These are phyloP conservation scores for Poeciliopsis paucimaculata DNA, from an alignment of 2,797 vertebrate species.

Conservation along the genomic window DNA sequence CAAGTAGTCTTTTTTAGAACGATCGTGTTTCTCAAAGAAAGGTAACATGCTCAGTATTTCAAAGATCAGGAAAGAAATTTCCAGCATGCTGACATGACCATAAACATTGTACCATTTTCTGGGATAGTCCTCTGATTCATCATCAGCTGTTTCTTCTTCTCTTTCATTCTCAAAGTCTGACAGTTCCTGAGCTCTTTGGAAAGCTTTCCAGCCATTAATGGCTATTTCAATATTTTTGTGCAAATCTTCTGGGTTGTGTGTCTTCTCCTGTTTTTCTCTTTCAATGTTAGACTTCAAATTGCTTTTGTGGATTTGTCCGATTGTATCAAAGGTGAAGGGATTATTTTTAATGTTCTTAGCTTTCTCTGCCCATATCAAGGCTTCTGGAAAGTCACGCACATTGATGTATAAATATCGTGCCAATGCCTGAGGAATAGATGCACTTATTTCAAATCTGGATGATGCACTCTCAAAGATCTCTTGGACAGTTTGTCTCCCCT, in stretches of 20 bases:
- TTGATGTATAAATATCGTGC: slow-evolving; percentile 79
- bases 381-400: slow-evolving; percentile 26
- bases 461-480: slow-evolving; percentile 76
- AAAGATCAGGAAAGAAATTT: slow-evolving; percentile 76
- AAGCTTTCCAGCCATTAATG: slow-evolving; percentile 71
- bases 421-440: slow-evolving; percentile 83
- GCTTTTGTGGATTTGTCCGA: too few species aligned
- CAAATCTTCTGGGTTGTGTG: slow-evolving; percentile 39
- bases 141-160: slow-evolving; percentile 23
- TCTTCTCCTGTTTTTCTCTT: slow-evolving; percentile 40
- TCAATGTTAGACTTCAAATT: slow-evolving; percentile 31
- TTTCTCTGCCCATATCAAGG: slow-evolving; percentile 76
- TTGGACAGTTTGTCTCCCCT: slow-evolving; percentile 61
- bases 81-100: slow-evolving; percentile 57
- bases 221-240: slow-evolving; percentile 67
- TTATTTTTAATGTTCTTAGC: slow-evolving; percentile 69
- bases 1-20: slow-evolving; percentile 8
- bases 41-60: slow-evolving; percentile 72
- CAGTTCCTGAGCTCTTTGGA: slow-evolving; percentile 76
- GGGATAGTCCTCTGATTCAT: slow-evolving; percentile 57
- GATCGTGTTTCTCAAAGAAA: slow-evolving; percentile 63
- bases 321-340: slow-evolving; percentile 39
- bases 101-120: slow-evolving; percentile 75
- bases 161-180: slow-evolving; percentile 60
- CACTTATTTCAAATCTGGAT: slow-evolving; percentile 69